Evolutionary conservation across 2,888 invertebrate genomes (phyloP).

Genomic region (Andrena trimmerana): DNA sequence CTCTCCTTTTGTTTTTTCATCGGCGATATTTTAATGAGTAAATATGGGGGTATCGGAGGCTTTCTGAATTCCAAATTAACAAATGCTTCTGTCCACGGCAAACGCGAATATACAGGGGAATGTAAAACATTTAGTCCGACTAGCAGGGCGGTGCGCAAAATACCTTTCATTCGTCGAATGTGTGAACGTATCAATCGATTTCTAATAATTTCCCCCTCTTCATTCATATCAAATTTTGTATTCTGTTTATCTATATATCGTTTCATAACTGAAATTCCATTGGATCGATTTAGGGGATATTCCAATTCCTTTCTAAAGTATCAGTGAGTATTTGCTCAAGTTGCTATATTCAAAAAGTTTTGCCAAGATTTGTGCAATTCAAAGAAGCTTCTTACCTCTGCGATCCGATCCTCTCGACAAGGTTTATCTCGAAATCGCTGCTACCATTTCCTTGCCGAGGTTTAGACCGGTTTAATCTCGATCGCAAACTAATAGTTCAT

Average conservation of each 20-base stretch:
- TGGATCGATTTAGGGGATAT: background rate
- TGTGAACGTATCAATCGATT: background rate
- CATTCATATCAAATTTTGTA: background rate
- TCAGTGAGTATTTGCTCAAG: background rate
- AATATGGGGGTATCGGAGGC: background rate
- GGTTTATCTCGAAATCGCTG: background rate
- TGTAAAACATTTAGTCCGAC: slow-evolving; percentile 1
- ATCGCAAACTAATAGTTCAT: slow-evolving; percentile 22
- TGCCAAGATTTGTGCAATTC: background rate
- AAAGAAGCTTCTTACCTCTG: background rate
- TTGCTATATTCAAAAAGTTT: background rate
- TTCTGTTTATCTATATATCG: background rate
- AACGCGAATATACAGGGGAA: background rate
- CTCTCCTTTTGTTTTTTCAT: background rate
- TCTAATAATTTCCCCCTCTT: background rate
- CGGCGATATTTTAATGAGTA: background rate
- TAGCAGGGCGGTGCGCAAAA: background rate
- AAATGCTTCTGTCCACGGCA: background rate
- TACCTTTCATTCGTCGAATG: background rate
- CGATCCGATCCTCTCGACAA: background rate
- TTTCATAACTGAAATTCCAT: background rate
- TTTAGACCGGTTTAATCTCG: slow-evolving; percentile 4
- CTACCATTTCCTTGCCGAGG: background rate
- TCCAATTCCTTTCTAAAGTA: background rate
- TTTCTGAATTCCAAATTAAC: background rate